Evolutionary conservation across 2,797 vertebrate genomes (phyloP), one percentile per base, ranked within the genome.

Genomic region (Coccyzus lansbergi): DNA sequence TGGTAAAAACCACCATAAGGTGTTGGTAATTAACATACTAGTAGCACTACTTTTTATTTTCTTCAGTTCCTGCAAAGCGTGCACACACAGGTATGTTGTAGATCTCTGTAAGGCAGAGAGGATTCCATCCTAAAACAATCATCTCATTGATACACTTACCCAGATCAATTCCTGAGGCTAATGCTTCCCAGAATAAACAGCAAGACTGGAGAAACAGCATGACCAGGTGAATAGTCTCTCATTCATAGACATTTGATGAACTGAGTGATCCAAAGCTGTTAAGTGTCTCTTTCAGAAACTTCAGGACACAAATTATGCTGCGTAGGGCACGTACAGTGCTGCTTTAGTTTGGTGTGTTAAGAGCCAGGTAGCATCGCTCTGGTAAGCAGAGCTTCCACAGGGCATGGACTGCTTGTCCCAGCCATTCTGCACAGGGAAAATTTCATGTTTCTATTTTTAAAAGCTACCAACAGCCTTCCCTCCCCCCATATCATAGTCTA

Each of bases 61-160:
- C 26, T 28, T 34, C n/a, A 2, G 20, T 29, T 74, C 34, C 24
- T 80, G 70, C 64, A 31, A 59, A 36, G 24, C 38, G 38, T 12
- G 69, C 31, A 7, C 0, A 1, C 15, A 25, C 0, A 1, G 42
- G 10, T 62, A 58, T 1, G 1, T n/a, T 58, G 80, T n/a, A 46
- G 62, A 36, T 83, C 34, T 72, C 34, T 31, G 4, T 48, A 60
- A 68, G 2, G 53, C 53, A 71, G 46, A 40, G 64, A 53, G 26
- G 86, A 58, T 75, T 75, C 38, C 22, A 28, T 78, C 90, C 67
- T 28, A 64, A 85, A 93, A 60, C 69, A 86, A 46, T 87, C 12
- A 33, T 31, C 60, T 67, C 9, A 1, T 59, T 77, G 69, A 90
- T 71, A 63, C 10, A 28, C 75, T 89, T 58, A n/a, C 26, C 33